These are phyloP conservation scores for Sus scrofa DNA, from an alignment of 2,113 vertebrate species.

Conservation along the genomic window T2T-Sscrofa CM000820.6:86808501-86809000, in stretches of 20 bases:
- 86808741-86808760: background rate
- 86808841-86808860: background rate
- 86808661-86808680: background rate
- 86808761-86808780: background rate
- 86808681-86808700: background rate
- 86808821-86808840: conserved; percentile 16
- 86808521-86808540: background rate
- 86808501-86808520: background rate
- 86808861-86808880: background rate
- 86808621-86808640: too few relatives aligned
- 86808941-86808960: conserved; percentile 32
- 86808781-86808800: background rate
- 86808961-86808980: background rate
- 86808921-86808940: background rate
- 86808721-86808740: background rate
- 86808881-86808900: background rate
- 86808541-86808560: background rate
- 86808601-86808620: background rate
- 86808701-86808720: background rate
- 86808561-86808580: background rate
- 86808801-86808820: background rate
- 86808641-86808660: background rate
- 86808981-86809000: background rate
- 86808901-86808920: background rate
- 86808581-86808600: background rate